phyloP scores from a whole-genome alignment of 2,888 invertebrate genomes.

The Tipula unca region DNA sequence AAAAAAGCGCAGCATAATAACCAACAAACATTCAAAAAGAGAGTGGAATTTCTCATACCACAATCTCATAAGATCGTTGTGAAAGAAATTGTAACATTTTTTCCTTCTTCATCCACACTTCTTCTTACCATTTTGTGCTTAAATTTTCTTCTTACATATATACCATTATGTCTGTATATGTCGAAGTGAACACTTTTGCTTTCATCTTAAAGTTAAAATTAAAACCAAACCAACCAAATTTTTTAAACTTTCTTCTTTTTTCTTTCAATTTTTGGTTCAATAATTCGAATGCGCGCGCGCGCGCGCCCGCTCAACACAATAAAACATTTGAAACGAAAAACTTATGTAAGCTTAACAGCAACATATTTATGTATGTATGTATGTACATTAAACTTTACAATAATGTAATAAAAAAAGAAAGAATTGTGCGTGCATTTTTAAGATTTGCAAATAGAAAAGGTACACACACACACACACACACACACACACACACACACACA shows the following conservation, averaged over 20 bases:
- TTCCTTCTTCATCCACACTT: neutral
- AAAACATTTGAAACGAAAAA: neutral
- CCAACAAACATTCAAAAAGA: neutral
- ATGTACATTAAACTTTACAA: neutral
- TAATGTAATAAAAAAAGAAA: neutral
- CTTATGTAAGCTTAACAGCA: neutral
- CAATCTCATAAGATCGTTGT: neutral
- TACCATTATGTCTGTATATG: neutral
- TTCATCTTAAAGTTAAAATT: neutral
- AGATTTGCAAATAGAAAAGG: no score
- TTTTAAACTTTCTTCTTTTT: neutral
- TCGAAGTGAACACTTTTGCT: slow-evolving; percentile 2
- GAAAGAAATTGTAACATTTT: slow-evolving; percentile 4
- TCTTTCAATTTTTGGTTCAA: neutral
- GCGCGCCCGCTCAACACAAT: neutral
- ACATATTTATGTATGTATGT: neutral
- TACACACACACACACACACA: no score
- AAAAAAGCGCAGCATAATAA: neutral
- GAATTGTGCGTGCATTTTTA: neutral
- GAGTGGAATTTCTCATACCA: slow-evolving; percentile 8
- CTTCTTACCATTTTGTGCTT: neutral
- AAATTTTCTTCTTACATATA: neutral
- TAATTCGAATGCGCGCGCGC: neutral
- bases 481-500: no score
- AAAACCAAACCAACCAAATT: no score